These are phyloP conservation scores for Nettapus auritus DNA, from an alignment of 2,113 vertebrate genomes.

Conservation along the genomic window DNA sequence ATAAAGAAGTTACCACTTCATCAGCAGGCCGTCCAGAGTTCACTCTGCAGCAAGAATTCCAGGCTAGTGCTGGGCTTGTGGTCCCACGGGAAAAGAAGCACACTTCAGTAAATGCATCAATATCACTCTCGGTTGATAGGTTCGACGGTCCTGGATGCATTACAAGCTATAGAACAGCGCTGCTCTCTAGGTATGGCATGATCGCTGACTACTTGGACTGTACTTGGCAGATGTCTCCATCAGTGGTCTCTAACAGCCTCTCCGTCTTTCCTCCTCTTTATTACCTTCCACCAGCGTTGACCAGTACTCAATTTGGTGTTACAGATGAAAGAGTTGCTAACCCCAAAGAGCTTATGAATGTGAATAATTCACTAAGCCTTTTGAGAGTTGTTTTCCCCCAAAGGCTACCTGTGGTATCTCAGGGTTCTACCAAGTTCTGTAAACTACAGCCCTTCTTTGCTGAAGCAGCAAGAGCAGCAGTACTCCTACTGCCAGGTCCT, in stretches of 20 bases:
- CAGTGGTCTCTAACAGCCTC: background rate
- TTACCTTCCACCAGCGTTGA: background rate
- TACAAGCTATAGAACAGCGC: background rate
- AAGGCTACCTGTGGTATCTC: background rate
- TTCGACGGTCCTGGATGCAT: background rate
- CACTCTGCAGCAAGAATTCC: background rate
- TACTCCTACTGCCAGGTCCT: background rate
- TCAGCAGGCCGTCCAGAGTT: background rate
- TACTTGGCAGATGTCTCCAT: background rate
- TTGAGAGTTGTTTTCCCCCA: background rate
- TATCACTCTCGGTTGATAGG: background rate
- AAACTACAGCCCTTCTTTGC: background rate
- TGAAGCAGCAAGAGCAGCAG: background rate
- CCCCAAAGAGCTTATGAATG: fast-evolving
- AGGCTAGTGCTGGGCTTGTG: background rate
- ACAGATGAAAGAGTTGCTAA: background rate
- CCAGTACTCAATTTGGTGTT: background rate
- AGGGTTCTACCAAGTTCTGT: background rate
- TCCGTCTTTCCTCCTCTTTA: background rate
- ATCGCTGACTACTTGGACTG: background rate
- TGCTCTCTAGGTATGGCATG: background rate
- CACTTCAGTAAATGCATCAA: background rate
- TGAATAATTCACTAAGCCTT: background rate
- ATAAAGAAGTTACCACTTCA: background rate
- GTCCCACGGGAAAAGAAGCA: background rate